phyloP scores from a whole-genome alignment of 2,113 vertebrate species.

The Gulo gulo region DNA sequence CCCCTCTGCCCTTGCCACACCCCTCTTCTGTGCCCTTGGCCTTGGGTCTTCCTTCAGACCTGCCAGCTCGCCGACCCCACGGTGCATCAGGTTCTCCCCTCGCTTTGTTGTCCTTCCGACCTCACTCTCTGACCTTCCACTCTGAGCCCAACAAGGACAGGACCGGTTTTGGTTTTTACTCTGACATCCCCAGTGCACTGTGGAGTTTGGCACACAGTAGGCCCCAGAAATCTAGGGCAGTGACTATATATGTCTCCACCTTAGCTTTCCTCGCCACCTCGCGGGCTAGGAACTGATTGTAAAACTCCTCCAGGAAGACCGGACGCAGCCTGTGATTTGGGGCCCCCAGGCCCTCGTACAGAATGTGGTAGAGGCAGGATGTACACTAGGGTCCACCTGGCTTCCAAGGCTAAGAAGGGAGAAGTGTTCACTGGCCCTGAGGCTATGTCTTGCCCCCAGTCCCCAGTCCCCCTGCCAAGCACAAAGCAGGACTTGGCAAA shows the following conservation, averaged over 20 bases:
- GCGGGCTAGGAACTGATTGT: no score
- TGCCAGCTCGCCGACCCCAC: accelerated
- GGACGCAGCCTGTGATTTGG: not conserved
- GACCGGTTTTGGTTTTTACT: not conserved
- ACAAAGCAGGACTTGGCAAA: not conserved
- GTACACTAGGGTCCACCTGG: not conserved
- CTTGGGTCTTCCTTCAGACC: not conserved
- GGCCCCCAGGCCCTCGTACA: no score
- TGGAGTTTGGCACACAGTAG: not conserved
- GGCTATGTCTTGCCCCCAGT: not conserved
- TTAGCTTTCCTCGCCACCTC: not conserved
- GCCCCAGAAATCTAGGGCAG: not conserved
- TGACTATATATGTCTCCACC: no score
- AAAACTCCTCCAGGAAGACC: not conserved
- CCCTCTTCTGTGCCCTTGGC: not conserved
- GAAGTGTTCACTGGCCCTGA: not conserved
- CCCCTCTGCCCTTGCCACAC: not conserved
- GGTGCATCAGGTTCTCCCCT: not conserved
- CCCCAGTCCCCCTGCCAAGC: not conserved
- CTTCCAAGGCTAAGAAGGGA: not conserved
- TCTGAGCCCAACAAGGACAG: not conserved
- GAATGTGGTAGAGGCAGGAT: not conserved
- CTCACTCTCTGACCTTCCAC: not conserved
- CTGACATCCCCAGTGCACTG: not conserved
- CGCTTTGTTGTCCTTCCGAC: not conserved